Base-by-base conservation (phyloP, 2,113 vertebrate genomes). In the Scomber colias region DNA sequence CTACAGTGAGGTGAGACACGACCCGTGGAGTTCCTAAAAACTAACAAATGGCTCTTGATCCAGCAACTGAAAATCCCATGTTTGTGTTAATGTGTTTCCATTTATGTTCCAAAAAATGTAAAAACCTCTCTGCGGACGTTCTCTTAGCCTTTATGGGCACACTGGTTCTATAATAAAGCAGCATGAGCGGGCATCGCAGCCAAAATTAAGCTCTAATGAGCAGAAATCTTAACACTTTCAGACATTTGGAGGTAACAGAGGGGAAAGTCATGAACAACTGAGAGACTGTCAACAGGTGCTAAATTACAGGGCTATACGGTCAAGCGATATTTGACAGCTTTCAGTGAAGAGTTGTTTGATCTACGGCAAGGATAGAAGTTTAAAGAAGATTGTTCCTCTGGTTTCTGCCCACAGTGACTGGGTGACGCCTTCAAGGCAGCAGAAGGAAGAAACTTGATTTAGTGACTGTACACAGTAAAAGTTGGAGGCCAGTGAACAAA, bases 221-320 rank as follows among this genome's bases (percentile, higher is more conserved):
- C 59, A 59, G 63, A 74, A 54, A 75, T 46, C 65, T 72, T 71
- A 8, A 74, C 63, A 54, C 6, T 10, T 79, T 70, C 1, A 40
- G 66, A 12, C 24, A 3, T 27, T 27, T 27, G 24, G 10, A 44
- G 64, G 64, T 6, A 51, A 24, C 63, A 60, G 4, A 60, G 48
- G 57, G 57, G 48, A 61, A 76, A 62, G 61, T 2, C 35, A 61
- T 11, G 61, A 78, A 71, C 50, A 68, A 67, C 55, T 27, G n/a
- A 19, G 63, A 64, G 53, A 45, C 64, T 74, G 81, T 82, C 86
- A 84, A 50, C 76, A 81, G 59, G 80, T 89, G 67, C n/a, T 81
- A 70, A 81, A 74, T 83, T 50, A 79, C 4, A 67, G 55, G 9
- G 7, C 30, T 2, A 21, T 21, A 1, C 12, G 64, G 54, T 83